Evolutionary conservation across 2,797 vertebrate species (phyloP).

Genomic region (Anabacerthia variegaticeps): DNA sequence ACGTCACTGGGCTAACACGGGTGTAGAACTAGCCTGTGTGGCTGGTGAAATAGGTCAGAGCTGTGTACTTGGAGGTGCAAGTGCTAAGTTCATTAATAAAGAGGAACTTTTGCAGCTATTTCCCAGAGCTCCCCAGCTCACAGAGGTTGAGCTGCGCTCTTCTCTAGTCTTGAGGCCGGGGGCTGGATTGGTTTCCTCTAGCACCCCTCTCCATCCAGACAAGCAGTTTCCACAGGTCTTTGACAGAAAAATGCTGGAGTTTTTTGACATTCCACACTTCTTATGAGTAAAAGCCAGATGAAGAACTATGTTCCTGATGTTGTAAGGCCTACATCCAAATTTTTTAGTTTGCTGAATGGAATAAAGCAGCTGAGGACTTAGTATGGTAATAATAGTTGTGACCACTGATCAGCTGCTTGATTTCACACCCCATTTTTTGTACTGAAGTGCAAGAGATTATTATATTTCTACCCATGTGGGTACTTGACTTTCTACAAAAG

Average conservation of each 20-base stretch:
- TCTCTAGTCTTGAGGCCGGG: fast-evolving
- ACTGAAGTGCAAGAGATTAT: background rate
- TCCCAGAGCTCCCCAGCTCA: background rate
- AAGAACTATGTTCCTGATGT: background rate
- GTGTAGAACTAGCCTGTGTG: background rate
- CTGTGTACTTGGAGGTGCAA: background rate
- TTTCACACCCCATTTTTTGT: slow-evolving; percentile 14
- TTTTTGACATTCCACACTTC: background rate
- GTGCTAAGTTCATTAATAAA: background rate
- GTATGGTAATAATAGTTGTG: background rate
- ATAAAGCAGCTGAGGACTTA: background rate
- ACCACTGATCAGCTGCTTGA: background rate
- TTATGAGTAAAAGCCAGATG: background rate
- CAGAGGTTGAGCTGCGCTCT: background rate
- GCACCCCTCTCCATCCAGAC: background rate
- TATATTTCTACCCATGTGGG: background rate
- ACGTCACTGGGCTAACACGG: background rate
- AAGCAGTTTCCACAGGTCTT: background rate
- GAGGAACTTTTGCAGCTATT: slow-evolving; percentile 1
- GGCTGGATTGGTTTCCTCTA: background rate
- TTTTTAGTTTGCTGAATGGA: background rate
- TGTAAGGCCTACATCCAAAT: background rate
- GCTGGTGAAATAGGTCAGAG: slow-evolving; percentile 16
- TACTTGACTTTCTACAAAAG: background rate
- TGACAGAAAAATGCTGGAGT: background rate